A percentile compares a stretch with the other conserved stretches of the same genome.
These are phyloP conservation scores for Aphaenogaster rudis DNA, from an alignment of 1,140 invertebrate genomes.

Conservation along the genomic window DNA sequence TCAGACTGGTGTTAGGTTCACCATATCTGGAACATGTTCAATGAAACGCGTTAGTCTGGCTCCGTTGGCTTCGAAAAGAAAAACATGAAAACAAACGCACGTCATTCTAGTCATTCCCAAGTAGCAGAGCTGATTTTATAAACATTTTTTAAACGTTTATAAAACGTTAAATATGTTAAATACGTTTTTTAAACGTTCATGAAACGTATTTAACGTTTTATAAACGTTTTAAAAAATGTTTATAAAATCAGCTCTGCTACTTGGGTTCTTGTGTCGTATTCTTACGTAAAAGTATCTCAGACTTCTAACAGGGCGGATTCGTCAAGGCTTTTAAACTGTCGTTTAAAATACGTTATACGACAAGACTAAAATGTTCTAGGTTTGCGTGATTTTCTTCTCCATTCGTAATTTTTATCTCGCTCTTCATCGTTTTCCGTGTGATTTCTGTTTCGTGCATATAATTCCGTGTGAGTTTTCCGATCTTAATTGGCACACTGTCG, in stretches of 20 bases:
- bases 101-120: neutral
- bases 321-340: neutral
- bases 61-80: neutral
- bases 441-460: neutral
- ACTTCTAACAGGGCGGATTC: neutral
- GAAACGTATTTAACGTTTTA: no score
- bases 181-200: no score
- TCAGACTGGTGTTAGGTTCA: neutral
- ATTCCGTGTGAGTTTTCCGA: no score
- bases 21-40: neutral
- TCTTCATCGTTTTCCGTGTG: neutral
- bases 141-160: no score
- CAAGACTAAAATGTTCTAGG: neutral
- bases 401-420: neutral
- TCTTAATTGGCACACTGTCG: neutral
- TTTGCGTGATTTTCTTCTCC: neutral
- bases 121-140: no score
- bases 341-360: neutral
- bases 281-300: neutral
- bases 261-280: neutral
- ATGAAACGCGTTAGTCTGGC: neutral
- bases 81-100: neutral
- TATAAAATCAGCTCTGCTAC: no score
- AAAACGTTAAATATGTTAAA: no score
- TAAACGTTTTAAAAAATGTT: no score